These are phyloP conservation scores for Chymomyza costata DNA, from an alignment of 1,140 invertebrate genomes.

Conservation along the genomic window DNA sequence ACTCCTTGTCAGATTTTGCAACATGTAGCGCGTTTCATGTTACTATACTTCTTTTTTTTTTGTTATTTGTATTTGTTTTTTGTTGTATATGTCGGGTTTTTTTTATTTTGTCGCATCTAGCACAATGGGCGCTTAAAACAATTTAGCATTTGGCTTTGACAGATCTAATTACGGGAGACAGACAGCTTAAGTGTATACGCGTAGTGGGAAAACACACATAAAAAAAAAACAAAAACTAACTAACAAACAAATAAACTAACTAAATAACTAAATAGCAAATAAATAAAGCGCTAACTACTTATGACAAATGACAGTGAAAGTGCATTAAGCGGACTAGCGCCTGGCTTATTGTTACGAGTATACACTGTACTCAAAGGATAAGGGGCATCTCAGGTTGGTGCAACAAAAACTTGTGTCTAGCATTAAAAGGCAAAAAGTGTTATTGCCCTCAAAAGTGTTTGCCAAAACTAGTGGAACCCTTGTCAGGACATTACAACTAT, in stretches of 20 bases:
- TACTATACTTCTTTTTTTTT: neutral
- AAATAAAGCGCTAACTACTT: constrained; percentile 56
- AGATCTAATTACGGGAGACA: constrained; percentile 51
- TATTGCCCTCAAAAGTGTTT: too few species aligned
- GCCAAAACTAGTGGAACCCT: too few species aligned
- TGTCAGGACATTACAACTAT: too few species aligned
- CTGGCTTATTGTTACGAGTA: too few species aligned
- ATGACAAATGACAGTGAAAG: constrained; percentile 63
- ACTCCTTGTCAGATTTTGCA: too few species aligned
- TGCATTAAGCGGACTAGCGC: constrained; percentile 54
- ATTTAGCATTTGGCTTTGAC: constrained; percentile 31
- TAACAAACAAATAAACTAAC: too few species aligned
- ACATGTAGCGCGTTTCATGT: constrained; percentile 1
- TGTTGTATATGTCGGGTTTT: too few species aligned
- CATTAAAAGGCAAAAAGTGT: too few species aligned
- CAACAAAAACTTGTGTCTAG: too few species aligned
- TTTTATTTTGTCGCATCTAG: constrained; percentile 25
- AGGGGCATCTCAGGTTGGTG: too few species aligned
- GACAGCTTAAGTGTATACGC: constrained; percentile 52
- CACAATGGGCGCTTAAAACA: constrained; percentile 33
- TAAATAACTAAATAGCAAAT: constrained; percentile 16
- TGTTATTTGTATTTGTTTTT: constrained; percentile 4
- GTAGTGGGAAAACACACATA: constrained; percentile 27
- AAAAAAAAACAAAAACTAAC: constrained; percentile 23
- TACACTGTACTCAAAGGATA: too few species aligned